Conservation (phyloP, 2,113 vertebrate species). For the Peromyscus leucopus region DNA sequence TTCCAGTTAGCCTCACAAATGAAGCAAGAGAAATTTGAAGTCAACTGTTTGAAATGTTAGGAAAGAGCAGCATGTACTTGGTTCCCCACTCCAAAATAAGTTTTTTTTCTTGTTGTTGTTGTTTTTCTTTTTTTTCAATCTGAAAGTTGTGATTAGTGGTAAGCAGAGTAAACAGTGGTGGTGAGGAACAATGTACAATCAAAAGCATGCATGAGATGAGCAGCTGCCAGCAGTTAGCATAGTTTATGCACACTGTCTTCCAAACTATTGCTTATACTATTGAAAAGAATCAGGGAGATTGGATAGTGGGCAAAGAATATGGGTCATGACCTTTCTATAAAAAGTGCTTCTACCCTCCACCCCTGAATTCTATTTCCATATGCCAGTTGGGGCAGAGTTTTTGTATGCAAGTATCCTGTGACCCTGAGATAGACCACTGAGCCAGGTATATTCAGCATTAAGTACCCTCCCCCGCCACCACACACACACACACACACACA, state of each 20-base stretch:
- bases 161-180: constrained; percentile 69
- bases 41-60: background rate
- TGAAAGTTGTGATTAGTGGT: constrained; percentile 76
- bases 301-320: background rate
- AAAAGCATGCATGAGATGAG: constrained; percentile 62
- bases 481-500: background rate
- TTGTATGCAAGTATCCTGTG: background rate
- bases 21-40: constrained; percentile 27
- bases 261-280: constrained; percentile 36
- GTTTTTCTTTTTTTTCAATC: background rate
- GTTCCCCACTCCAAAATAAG: background rate
- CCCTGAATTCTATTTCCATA: background rate
- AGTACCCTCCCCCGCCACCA: background rate
- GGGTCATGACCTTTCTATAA: background rate
- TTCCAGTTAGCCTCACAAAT: background rate
- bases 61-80: background rate
- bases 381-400: background rate
- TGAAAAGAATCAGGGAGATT: background rate
- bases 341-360: background rate
- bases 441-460: background rate
- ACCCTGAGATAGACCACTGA: background rate
- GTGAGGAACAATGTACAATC: constrained; percentile 78
- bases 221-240: constrained; percentile 78
- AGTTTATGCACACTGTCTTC: constrained; percentile 59
- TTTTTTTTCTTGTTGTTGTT: background rate